phyloP scores from a whole-genome alignment of 2,888 invertebrate genomes.

The Chalcosyrphus nemorum region DNA sequence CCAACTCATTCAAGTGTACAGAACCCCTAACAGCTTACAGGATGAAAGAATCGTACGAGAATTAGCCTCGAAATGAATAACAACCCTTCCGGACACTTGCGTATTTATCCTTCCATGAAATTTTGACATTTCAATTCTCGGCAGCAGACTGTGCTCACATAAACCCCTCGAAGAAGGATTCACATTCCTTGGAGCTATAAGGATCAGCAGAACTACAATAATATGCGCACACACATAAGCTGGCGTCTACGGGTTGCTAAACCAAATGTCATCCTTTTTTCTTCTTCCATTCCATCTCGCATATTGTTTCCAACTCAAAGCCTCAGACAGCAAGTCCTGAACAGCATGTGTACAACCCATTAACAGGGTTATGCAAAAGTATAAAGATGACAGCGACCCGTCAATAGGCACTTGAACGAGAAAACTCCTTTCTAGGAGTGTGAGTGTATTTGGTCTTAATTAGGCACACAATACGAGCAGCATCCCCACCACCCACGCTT shows the following conservation, averaged over 20 bases:
- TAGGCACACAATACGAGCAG: constrained; percentile 23
- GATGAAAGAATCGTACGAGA: background rate
- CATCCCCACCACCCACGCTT: no score
- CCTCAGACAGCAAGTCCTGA: background rate
- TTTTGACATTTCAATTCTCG: constrained; percentile 48
- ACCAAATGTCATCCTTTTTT: constrained; percentile 7
- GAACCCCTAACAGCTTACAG: background rate
- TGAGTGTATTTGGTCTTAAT: constrained; percentile 39
- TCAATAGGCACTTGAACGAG: constrained; percentile 24
- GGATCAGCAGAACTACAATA: constrained; percentile 8
- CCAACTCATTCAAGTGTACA: constrained; percentile 1
- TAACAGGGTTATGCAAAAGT: background rate
- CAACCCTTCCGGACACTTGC: constrained; percentile 31
- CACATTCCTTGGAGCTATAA: background rate
- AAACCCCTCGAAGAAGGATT: background rate
- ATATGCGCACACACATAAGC: constrained; percentile 11
- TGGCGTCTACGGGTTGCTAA: constrained; percentile 17
- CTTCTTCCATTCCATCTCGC: constrained; percentile 9
- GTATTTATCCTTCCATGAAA: constrained; percentile 33
- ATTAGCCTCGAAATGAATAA: constrained; percentile 49
- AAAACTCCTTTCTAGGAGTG: constrained; percentile 1
- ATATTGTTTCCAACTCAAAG: constrained; percentile 26
- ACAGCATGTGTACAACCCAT: background rate
- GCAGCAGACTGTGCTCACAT: background rate
- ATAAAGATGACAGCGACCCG: constrained; percentile 41